phyloP scores from a whole-genome alignment of 2,888 invertebrate genomes.

The Nomada goodeniana region DNA sequence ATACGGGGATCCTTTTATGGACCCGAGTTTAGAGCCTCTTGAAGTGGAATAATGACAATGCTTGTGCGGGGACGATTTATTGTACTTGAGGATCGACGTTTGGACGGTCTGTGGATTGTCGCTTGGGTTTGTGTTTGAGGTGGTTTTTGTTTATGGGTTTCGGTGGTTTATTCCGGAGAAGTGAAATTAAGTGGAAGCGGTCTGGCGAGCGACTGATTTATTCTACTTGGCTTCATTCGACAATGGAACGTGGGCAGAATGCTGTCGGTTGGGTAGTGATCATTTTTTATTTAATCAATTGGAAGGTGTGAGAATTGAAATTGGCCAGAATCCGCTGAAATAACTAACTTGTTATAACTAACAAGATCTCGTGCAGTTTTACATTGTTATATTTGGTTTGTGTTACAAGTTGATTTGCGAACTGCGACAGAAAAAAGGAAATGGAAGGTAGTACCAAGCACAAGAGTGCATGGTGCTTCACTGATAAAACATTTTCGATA shows the following conservation, averaged over 20 bases:
- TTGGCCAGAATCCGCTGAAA: no score
- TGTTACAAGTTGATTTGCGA: no score
- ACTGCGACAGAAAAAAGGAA: no score
- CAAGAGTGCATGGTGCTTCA: background rate
- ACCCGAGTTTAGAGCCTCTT: conserved; percentile 37
- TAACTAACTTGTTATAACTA: no score
- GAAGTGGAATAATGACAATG: conserved; percentile 37
- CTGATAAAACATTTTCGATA: conserved; percentile 12
- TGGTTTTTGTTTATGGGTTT: background rate
- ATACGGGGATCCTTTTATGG: conserved; percentile 45
- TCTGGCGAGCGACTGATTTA: background rate
- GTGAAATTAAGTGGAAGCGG: background rate
- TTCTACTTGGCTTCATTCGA: background rate
- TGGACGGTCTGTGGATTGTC: background rate
- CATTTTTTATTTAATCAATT: no score
- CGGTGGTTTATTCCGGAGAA: background rate
- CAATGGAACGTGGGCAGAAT: no score
- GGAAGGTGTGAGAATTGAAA: no score
- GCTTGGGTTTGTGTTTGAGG: background rate
- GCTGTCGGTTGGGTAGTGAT: no score
- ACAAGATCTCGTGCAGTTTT: no score
- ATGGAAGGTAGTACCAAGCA: no score
- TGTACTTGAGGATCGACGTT: background rate
- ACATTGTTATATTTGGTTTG: no score
- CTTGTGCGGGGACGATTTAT: conserved; percentile 7